Conservation (phyloP, 2,113 vertebrate genomes). For the Cheirogaleus medius region DNA sequence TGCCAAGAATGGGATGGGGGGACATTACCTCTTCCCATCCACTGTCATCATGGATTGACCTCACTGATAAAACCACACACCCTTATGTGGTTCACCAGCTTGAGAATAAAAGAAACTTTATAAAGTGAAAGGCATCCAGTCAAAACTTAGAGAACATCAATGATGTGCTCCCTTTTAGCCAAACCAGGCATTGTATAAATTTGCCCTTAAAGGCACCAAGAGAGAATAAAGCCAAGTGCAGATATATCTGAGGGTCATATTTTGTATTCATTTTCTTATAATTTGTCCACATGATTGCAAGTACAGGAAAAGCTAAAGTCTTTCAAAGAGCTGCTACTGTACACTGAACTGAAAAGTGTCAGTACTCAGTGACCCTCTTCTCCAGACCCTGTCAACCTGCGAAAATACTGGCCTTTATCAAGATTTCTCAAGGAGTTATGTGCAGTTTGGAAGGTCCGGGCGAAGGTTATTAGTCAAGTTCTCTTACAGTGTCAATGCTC, state of each 20-base stretch:
- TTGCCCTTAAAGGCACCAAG: neutral
- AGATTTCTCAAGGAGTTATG: neutral
- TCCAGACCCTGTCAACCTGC: neutral
- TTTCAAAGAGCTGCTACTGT: neutral
- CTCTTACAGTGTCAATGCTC: neutral
- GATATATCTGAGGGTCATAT: neutral
- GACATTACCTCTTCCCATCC: neutral
- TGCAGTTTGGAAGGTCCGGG: neutral
- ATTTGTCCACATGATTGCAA: neutral
- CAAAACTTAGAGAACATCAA: neutral
- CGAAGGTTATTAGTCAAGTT: neutral
- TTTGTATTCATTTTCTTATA: neutral
- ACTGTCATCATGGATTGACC: neutral
- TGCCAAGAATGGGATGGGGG: neutral
- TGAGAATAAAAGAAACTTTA: neutral
- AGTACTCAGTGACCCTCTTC: neutral
- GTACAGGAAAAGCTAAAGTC: neutral
- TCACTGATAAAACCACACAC: neutral
- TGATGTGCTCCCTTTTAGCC: neutral
- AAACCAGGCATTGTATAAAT: neutral
- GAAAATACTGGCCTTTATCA: neutral
- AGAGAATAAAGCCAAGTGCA: neutral
- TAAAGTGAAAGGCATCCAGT: neutral
- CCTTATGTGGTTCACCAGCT: neutral
- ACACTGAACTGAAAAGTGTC: neutral